Conservation (phyloP, 2,113 vertebrate genomes). For the Lamprologus callipterus region DNA sequence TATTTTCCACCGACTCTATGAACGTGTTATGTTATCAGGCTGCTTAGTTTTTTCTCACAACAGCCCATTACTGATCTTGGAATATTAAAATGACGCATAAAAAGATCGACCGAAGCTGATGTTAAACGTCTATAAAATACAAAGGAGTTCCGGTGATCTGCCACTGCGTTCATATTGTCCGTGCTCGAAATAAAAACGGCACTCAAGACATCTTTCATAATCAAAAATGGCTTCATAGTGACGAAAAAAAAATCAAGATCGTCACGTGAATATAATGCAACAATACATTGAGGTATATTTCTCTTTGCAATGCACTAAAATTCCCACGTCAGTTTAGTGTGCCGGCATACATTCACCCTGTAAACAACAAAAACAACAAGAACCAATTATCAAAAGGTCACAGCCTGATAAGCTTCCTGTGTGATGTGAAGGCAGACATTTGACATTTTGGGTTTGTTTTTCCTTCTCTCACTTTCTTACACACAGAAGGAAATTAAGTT, state of each 20-base stretch:
- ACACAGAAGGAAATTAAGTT: background rate
- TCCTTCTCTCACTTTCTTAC: background rate
- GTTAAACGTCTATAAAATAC: background rate
- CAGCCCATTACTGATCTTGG: background rate
- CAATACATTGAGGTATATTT: background rate
- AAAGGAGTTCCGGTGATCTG: background rate
- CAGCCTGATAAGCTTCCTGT: conserved; percentile 38
- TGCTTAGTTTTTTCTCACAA: background rate
- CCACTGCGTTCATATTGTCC: background rate
- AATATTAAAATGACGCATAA: background rate
- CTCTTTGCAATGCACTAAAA: background rate
- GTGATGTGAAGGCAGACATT: conserved; percentile 18
- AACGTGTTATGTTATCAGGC: background rate
- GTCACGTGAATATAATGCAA: background rate
- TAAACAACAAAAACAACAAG: conserved; percentile 24
- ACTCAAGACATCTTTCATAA: background rate
- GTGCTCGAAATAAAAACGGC: background rate
- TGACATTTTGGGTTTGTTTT: conserved; percentile 41
- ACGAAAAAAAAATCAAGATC: background rate
- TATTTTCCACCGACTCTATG: background rate
- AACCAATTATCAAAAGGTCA: conserved; percentile 38
- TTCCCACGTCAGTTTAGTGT: background rate
- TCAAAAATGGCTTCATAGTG: background rate
- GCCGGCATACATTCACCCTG: background rate
- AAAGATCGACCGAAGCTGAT: background rate